Evolutionary conservation across 2,888 invertebrate genomes (phyloP).

Genomic region (Tiphia femorata): DNA sequence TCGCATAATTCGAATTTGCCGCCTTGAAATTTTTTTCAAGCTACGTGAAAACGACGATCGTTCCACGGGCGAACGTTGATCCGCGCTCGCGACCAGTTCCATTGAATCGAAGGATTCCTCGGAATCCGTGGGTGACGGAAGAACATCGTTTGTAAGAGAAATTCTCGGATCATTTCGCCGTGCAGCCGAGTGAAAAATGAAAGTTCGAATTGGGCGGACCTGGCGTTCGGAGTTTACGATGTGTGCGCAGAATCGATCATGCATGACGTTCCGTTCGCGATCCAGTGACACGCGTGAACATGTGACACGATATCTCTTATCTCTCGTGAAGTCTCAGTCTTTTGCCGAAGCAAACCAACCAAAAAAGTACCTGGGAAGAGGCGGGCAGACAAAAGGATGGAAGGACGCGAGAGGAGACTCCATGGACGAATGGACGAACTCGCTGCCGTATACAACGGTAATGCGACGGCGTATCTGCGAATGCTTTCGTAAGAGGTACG

Average conservation of each 20-base stretch:
- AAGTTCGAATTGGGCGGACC: constrained; percentile 17
- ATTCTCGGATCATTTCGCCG: constrained; percentile 47
- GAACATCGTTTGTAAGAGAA: constrained; percentile 33
- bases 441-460: no score
- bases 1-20: constrained; percentile 40
- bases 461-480: constrained; percentile 25
- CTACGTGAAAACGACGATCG: neutral
- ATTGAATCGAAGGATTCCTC: neutral
- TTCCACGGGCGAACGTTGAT: no score
- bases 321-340: no score
- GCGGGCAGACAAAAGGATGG: no score
- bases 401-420: no score
- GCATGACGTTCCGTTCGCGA: no score
- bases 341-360: no score
- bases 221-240: constrained; percentile 16
- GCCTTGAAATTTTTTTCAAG: constrained; percentile 18
- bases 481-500: constrained; percentile 23
- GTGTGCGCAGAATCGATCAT: constrained; percentile 9
- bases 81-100: no score
- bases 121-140: neutral
- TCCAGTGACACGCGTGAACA: no score
- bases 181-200: constrained; percentile 46
- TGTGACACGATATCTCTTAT: no score
- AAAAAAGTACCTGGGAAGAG: no score
- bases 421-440: no score